phyloP scores from a whole-genome alignment of 1,140 invertebrate genomes.

The Drosophila ironensis region DNA sequence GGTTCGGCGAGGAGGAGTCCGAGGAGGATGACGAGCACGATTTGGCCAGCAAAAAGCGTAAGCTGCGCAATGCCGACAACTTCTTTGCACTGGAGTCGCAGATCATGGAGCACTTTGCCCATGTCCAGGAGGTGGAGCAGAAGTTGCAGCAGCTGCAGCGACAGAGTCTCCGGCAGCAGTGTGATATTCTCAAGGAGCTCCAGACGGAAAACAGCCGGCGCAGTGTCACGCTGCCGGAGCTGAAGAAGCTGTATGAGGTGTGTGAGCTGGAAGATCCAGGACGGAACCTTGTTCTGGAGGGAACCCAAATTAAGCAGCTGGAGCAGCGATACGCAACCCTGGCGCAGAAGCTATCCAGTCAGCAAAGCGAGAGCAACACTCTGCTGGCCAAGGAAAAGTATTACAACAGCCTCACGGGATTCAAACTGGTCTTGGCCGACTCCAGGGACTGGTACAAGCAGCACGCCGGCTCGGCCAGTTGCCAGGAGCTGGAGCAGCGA shows the following conservation, averaged over 20 bases:
- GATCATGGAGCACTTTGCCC: constrained; percentile 59
- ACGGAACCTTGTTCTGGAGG: constrained; percentile 62
- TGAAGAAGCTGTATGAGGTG: constrained; percentile 64
- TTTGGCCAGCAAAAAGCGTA: constrained; percentile 70
- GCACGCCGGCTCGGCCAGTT: constrained; percentile 68
- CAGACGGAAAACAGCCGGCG: constrained; percentile 42
- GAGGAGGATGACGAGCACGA: constrained; percentile 34
- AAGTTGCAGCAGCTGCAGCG: constrained; percentile 63
- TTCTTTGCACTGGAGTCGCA: constrained; percentile 57
- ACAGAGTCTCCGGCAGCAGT: constrained; percentile 71
- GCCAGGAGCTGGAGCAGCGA: constrained; percentile 72
- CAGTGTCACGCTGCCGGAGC: constrained; percentile 27
- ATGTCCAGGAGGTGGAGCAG: constrained; percentile 70
- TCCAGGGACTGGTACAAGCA: constrained; percentile 81
- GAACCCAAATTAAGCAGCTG: constrained; percentile 66
- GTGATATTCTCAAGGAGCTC: constrained; percentile 49
- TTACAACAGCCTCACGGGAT: constrained; percentile 79
- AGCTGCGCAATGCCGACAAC: constrained; percentile 68
- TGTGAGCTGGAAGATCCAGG: constrained; percentile 65
- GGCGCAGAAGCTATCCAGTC: constrained; percentile 35
- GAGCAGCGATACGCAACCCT: constrained; percentile 61
- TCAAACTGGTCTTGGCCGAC: constrained; percentile 77
- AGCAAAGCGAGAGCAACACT: constrained; percentile 45
- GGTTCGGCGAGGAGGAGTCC: constrained; percentile 67
- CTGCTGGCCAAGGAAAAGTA: constrained; percentile 73